A percentile compares a stretch with the other conserved stretches of the same genome.
phyloP scores from a whole-genome alignment of 2,888 invertebrate genomes.

The Drosophila percnosoma region DNA sequence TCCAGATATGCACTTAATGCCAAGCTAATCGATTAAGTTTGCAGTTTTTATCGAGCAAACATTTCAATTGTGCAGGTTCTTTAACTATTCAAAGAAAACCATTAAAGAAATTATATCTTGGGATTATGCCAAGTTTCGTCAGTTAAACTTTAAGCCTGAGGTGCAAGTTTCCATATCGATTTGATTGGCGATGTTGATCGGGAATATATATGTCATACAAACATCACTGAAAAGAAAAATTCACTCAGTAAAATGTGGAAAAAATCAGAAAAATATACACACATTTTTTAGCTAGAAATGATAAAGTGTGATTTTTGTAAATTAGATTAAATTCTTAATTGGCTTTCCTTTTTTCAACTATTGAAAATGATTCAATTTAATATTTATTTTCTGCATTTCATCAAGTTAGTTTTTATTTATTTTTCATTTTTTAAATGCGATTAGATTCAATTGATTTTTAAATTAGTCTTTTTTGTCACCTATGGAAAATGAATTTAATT shows the following conservation, averaged over 20 bases:
- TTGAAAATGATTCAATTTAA: not conserved
- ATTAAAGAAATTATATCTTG: not conserved
- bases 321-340: not conserved
- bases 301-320: not conserved
- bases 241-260: not conserved
- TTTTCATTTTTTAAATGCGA: not conserved
- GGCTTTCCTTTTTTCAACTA: not conserved
- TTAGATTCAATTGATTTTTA: not conserved
- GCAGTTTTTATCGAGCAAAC: not conserved
- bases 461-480: not conserved
- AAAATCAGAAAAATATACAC: not conserved
- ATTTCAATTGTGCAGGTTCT: not conserved
- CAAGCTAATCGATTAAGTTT: not conserved
- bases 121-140: accelerated
- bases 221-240: not conserved
- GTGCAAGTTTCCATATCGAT: no score
- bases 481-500: not conserved
- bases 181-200: no score
- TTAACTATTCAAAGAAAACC: not conserved
- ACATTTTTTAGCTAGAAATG: not conserved
- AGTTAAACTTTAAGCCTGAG: no score
- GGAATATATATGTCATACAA: not conserved
- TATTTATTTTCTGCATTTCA: not conserved
- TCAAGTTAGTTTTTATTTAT: not conserved
- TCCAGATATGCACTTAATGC: not conserved